phyloP scores from a whole-genome alignment of 2,113 vertebrate species.

The Tragelaphus imberbis region DNA sequence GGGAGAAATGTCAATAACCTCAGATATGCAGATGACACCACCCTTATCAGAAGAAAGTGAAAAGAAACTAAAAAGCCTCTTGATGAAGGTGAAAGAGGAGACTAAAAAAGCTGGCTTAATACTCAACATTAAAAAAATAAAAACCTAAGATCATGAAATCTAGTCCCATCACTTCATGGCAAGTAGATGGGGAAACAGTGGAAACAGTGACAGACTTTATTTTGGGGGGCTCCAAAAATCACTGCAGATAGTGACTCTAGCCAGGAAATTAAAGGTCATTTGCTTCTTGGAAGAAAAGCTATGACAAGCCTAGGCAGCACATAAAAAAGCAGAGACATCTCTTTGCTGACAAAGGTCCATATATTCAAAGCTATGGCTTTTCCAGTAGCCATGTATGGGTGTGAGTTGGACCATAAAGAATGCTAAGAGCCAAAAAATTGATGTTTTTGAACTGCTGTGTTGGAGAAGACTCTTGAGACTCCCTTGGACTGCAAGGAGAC shows the following conservation, averaged over 20 bases:
- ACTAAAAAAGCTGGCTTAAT: neutral
- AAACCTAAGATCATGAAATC: neutral
- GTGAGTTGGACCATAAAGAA: neutral
- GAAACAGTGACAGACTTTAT: neutral
- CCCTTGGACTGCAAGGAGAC: neutral
- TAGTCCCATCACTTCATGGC: neutral
- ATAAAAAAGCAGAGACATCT: neutral
- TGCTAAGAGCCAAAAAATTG: neutral
- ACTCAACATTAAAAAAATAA: neutral
- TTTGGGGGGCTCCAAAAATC: neutral
- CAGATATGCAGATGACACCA: neutral
- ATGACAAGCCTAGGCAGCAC: neutral
- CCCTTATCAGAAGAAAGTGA: neutral
- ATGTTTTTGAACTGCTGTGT: neutral
- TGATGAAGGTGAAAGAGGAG: neutral
- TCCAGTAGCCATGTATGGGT: neutral
- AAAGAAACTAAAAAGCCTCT: neutral
- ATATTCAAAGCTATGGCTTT: neutral
- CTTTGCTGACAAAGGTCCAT: neutral
- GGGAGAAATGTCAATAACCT: neutral
- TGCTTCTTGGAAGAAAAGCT: neutral
- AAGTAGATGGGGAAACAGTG: neutral
- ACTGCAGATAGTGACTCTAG: neutral
- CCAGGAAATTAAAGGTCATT: neutral
- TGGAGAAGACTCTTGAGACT: neutral